Evolutionary conservation across 2,888 invertebrate genomes (phyloP).

Genomic region (Ormyrus labotus): DNA sequence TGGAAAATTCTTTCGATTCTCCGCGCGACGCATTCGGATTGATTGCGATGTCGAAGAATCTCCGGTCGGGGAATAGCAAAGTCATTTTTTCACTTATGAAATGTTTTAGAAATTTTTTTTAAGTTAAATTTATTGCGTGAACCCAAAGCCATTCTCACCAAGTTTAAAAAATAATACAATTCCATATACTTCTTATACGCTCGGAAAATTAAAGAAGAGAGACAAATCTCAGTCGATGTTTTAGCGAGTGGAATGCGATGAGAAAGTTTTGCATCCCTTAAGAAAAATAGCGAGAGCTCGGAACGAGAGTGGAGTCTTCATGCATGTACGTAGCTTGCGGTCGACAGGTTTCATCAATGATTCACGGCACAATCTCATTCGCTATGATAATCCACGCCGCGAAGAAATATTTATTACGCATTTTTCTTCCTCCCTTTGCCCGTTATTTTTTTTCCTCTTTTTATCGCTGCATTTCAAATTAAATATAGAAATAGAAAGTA

Average conservation of each 20-base stretch:
- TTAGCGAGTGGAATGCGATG: conserved; percentile 18
- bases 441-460: conserved; percentile 45
- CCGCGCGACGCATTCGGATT: no score
- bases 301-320: conserved; percentile 39
- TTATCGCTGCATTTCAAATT: not conserved
- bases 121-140: no score
- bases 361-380: conserved; percentile 72
- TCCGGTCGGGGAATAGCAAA: no score
- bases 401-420: conserved; percentile 72
- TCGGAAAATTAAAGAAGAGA: conserved; percentile 18
- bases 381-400: conserved; percentile 70
- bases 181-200: not conserved
- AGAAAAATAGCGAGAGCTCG: conserved; percentile 64
- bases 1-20: no score
- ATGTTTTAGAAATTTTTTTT: not conserved
- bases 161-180: conserved; percentile 9
- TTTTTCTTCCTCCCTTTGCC: conserved; percentile 59
- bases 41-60: no score
- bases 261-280: conserved; percentile 47
- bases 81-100: no score
- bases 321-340: conserved; percentile 59
- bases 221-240: conserved; percentile 12
- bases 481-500: no score
- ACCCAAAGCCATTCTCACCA: no score
- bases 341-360: conserved; percentile 67